phyloP scores from a whole-genome alignment of 2,113 vertebrate genomes.

The Potamarius usumacintae region DNA sequence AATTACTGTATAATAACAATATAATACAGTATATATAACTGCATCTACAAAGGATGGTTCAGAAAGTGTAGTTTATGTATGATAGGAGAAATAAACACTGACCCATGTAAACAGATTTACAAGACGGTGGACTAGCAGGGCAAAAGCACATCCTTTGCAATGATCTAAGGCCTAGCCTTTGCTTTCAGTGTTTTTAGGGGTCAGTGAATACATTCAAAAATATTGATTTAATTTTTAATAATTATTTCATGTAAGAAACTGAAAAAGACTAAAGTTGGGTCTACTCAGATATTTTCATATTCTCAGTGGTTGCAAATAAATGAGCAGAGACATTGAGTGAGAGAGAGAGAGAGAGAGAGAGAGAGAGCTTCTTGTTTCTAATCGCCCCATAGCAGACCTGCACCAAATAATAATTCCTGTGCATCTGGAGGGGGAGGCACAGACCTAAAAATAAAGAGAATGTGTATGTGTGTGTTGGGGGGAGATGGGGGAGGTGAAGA shows the following conservation, averaged over 20 bases:
- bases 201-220: not conserved
- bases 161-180: not conserved
- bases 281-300: not conserved
- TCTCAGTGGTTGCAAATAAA: not conserved
- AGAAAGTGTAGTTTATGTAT: not conserved
- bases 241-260: not conserved
- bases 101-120: not conserved
- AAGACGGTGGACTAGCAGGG: not conserved
- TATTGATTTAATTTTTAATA: not conserved
- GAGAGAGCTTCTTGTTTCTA: slow-evolving; percentile 49
- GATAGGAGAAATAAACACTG: not conserved
- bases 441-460: slow-evolving; percentile 64
- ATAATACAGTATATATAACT: not conserved
- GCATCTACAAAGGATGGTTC: not conserved
- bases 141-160: not conserved
- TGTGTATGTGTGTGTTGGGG: slow-evolving; percentile 28
- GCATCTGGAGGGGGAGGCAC: slow-evolving; percentile 66
- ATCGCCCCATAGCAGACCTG: slow-evolving; percentile 59
- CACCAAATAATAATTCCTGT: slow-evolving; percentile 60
- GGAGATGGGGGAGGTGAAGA: slow-evolving; percentile 9
- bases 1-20: not conserved
- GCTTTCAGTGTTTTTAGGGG: not conserved
- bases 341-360: not conserved
- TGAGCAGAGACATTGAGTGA: not conserved
- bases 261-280: not conserved